phyloP scores from a whole-genome alignment of 2,113 vertebrate species.

The Amphiprion percula region DNA sequence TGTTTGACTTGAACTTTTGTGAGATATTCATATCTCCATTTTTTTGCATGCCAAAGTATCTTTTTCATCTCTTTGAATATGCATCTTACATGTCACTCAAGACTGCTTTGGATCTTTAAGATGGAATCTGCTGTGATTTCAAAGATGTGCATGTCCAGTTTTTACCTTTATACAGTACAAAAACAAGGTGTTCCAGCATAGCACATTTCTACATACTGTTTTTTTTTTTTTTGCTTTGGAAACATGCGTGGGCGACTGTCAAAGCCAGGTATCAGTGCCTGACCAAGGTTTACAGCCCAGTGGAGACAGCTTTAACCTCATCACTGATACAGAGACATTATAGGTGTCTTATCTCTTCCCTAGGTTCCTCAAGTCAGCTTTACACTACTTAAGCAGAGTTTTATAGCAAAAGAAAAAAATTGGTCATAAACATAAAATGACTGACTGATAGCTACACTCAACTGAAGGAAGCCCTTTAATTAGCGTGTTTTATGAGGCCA shows the following conservation, averaged over 20 bases:
- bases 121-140: conserved; percentile 13
- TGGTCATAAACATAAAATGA: conserved; percentile 75
- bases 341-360: conserved; percentile 69
- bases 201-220: conserved; percentile 15
- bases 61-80: conserved; percentile 14
- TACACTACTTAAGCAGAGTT: conserved; percentile 51
- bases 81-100: conserved; percentile 31
- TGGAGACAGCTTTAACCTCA: conserved; percentile 51
- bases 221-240: conserved; percentile 11
- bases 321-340: conserved; percentile 67
- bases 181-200: neutral
- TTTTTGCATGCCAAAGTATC: conserved; percentile 23
- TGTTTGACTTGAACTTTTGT: conserved; percentile 54
- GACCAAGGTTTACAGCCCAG: conserved; percentile 70
- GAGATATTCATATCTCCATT: conserved; percentile 14
- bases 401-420: conserved; percentile 68
- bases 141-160: neutral
- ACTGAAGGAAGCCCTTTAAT: conserved; percentile 77
- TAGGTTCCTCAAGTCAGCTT: conserved; percentile 53
- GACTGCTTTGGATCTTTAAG: neutral
- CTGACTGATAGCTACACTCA: conserved; percentile 75
- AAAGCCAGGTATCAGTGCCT: conserved; percentile 23
- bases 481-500: conserved; percentile 73
- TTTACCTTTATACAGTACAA: conserved; percentile 8
- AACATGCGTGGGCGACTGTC: conserved; percentile 55